A percentile compares a stretch with the other conserved stretches of the same genome.
Evolutionary conservation across 2,888 invertebrate species (phyloP).

Genomic region (Agrochola lota): DNA sequence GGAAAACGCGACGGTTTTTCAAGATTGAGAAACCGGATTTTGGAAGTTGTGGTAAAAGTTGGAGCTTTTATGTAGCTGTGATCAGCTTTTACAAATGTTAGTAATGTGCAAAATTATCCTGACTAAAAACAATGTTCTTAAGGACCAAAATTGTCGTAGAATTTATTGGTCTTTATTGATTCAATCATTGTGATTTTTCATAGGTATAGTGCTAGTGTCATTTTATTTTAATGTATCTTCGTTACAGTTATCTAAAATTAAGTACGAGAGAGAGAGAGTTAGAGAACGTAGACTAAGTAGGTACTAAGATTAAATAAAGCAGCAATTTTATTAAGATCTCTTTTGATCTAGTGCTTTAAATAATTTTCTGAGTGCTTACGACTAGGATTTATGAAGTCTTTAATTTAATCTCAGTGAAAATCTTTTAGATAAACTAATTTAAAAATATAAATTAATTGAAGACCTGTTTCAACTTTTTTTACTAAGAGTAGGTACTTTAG

Average conservation of each 20-base stretch:
- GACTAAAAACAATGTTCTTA: neutral
- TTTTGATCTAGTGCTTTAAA: constrained; percentile 29
- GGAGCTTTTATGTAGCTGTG: too few relatives aligned
- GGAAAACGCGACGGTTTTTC: constrained; percentile 73
- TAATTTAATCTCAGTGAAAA: neutral
- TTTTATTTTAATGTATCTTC: neutral
- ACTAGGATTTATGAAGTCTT: constrained; percentile 4
- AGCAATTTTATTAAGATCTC: constrained; percentile 6
- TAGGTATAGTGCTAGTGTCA: neutral
- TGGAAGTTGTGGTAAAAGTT: neutral
- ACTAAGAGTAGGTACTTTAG: neutral
- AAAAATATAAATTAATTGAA: constrained; percentile 1
- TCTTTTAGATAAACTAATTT: neutral
- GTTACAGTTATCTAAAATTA: neutral
- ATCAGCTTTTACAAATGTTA: neutral
- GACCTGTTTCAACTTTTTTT: neutral
- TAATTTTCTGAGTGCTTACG: constrained; percentile 21
- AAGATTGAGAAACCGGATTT: constrained; percentile 27
- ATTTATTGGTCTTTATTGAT: neutral
- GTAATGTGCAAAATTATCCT: neutral
- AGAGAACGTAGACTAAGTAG: neutral
- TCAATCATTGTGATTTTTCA: neutral
- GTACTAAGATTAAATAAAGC: neutral
- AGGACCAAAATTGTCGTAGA: neutral
- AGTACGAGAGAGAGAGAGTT: too few relatives aligned